Percentiles rank a stretch among this genome's conserved stretches.
phyloP scores from a whole-genome alignment of 2,797 vertebrate genomes.

The Spinibarbus caldwelli region DNA sequence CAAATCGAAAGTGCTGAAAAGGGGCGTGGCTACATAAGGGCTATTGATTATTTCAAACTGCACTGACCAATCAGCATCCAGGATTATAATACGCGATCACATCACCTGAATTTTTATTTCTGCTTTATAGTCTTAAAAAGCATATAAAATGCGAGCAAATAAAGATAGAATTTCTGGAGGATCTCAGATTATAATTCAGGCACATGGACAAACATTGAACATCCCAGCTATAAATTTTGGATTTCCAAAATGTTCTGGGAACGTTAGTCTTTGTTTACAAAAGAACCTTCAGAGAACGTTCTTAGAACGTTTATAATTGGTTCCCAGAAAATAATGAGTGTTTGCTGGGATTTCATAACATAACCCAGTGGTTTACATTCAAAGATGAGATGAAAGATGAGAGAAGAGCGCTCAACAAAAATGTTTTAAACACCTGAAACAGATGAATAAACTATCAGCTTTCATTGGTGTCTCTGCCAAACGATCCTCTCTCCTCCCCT shows the following conservation, averaged over 20 bases:
- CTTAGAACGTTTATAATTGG: not conserved
- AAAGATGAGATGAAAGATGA: not conserved
- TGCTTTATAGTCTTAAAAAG: not conserved
- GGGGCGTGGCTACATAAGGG: too few relatives aligned
- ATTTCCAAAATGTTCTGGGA: too few relatives aligned
- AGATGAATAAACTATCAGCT: slow-evolving; percentile 35
- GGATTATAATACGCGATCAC: not conserved
- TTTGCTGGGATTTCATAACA: not conserved
- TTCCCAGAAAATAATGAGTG: not conserved
- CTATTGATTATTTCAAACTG: too few relatives aligned
- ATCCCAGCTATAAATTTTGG: too few relatives aligned
- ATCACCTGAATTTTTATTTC: not conserved
- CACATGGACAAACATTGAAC: too few relatives aligned
- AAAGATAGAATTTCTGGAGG: not conserved
- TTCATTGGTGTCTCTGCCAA: slow-evolving; percentile 39
- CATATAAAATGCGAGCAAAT: not conserved
- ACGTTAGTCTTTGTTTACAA: too few relatives aligned
- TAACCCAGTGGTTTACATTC: not conserved
- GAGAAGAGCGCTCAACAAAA: slow-evolving; percentile 16
- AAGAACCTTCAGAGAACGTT: not conserved
- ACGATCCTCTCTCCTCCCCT: not conserved
- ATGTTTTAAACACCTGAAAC: slow-evolving; percentile 37
- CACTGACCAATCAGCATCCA: not conserved
- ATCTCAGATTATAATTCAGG: not conserved
- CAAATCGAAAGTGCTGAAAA: too few relatives aligned